Percentiles rank a stretch among this genome's conserved stretches.
Conservation (phyloP, 2,797 vertebrate species). For the Erethizon dorsatum region DNA sequence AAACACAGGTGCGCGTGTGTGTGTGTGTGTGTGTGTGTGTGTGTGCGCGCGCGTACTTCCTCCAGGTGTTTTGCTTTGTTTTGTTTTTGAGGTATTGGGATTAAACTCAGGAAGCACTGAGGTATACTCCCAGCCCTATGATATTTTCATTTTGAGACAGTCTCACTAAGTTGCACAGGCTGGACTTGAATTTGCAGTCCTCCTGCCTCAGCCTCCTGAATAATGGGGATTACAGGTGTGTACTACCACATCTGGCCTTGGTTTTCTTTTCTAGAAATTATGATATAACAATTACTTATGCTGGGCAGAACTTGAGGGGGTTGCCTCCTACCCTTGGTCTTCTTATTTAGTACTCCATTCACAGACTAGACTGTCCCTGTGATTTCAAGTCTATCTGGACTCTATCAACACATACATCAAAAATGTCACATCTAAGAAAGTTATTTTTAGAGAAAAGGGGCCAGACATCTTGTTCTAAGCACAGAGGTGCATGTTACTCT, state of each 20-base stretch:
- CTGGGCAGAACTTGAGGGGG: not conserved
- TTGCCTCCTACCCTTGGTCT: not conserved
- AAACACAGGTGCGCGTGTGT: no score
- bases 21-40: no score
- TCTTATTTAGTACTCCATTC: not conserved
- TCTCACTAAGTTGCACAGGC: not conserved
- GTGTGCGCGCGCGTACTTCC: no score
- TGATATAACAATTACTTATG: not conserved
- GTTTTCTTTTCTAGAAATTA: not conserved
- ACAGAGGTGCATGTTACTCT: not conserved
- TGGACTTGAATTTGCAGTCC: not conserved
- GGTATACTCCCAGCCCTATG: not conserved
- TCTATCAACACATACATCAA: not conserved
- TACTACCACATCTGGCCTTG: not conserved
- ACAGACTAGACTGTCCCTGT: not conserved
- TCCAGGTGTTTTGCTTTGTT: not conserved
- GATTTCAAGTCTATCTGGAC: not conserved
- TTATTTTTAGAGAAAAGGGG: conserved; percentile 52
- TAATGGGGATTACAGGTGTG: not conserved
- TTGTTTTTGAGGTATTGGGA: not conserved
- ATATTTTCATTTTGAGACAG: not conserved
- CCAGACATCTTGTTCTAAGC: not conserved
- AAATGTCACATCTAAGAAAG: not conserved
- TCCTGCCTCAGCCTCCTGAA: not conserved
- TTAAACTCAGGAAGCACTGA: not conserved